phyloP scores from a whole-genome alignment of 2,113 vertebrate genomes.

The Odocoileus hemionus region DNA sequence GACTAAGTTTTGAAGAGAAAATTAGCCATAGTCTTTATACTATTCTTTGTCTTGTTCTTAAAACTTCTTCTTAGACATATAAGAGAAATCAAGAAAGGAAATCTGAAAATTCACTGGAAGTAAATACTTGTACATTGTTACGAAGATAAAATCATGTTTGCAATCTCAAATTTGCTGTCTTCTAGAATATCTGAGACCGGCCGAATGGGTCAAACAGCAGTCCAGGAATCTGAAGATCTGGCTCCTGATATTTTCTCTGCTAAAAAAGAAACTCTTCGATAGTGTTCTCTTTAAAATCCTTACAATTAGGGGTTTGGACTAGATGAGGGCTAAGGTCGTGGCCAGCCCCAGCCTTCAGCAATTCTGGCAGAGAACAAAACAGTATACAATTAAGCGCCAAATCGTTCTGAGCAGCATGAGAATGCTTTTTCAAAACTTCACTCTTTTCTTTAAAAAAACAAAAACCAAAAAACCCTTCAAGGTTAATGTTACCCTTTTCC shows the following conservation, averaged over 20 bases:
- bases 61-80: background rate
- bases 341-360: background rate
- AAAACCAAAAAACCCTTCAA: background rate
- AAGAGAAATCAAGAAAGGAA: background rate
- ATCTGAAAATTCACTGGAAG: background rate
- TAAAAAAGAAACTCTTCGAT: background rate
- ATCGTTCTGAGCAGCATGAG: background rate
- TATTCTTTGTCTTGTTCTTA: background rate
- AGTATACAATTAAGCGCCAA: slow-evolving; percentile 34
- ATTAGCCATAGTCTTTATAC: background rate
- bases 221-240: background rate
- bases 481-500: background rate
- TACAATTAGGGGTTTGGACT: slow-evolving; percentile 24
- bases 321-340: background rate
- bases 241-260: background rate
- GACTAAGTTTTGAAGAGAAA: background rate
- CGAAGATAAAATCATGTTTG: background rate
- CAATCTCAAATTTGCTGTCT: background rate
- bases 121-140: background rate
- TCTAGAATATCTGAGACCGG: background rate
- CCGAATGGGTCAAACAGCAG: background rate
- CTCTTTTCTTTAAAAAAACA: background rate
- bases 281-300: slow-evolving; percentile 9
- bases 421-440: background rate
- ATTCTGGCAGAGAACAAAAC: background rate